phyloP scores from a whole-genome alignment of 1,140 invertebrate species.

The Brachionus manjavacas region DNA sequence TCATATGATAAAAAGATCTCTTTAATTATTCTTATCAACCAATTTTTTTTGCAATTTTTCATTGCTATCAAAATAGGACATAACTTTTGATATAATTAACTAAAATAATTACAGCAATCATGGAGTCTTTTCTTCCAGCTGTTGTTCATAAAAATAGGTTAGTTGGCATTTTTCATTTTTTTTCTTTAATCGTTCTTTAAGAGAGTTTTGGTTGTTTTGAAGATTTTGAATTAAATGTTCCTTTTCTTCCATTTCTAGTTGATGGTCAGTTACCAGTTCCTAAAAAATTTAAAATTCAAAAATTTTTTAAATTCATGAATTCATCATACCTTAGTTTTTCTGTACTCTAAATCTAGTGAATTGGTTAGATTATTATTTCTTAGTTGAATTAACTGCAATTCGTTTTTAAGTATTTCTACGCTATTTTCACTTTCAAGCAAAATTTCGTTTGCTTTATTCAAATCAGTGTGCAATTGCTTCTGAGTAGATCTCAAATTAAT shows the following conservation, averaged over 20 bases:
- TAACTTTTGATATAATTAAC: not conserved
- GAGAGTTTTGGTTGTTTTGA: not conserved
- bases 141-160: conserved; percentile 35
- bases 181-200: conserved; percentile 15
- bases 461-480: not conserved
- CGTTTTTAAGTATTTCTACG: conserved; percentile 12
- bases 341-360: not conserved
- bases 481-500: conserved; percentile 16
- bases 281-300: not conserved
- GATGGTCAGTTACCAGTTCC: conserved; percentile 4
- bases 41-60: no score
- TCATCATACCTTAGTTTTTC: not conserved
- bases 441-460: conserved; percentile 36
- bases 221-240: not conserved
- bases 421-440: conserved; percentile 9
- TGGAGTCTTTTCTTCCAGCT: not conserved
- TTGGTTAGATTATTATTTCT: not conserved
- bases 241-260: not conserved
- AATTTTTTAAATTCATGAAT: not conserved
- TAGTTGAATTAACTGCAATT: not conserved
- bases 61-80: not conserved
- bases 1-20: no score
- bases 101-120: not conserved
- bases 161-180: conserved; percentile 4
- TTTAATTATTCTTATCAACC: no score